These are phyloP conservation scores for Lasius fuliginosus DNA, from an alignment of 2,888 invertebrate genomes.

Conservation along the genomic window DNA sequence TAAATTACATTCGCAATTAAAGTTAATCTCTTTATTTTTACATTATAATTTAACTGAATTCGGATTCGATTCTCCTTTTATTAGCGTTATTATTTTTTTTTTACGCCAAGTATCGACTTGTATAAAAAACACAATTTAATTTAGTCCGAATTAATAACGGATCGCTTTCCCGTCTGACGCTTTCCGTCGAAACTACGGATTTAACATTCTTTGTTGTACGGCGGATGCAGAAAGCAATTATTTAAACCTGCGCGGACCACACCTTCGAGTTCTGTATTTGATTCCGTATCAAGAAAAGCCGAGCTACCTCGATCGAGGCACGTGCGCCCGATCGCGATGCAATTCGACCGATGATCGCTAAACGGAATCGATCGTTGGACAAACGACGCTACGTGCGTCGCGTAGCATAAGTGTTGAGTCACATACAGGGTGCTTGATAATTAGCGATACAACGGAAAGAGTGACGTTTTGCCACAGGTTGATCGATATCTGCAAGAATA, in stretches of 20 bases:
- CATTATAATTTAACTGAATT: constrained; percentile 15
- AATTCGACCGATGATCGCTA: constrained; percentile 29
- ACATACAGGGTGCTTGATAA: constrained; percentile 30
- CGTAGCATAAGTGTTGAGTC: constrained; percentile 34
- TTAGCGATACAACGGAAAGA: neutral
- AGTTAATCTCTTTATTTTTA: constrained; percentile 30
- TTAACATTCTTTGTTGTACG: constrained; percentile 20
- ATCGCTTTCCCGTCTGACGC: neutral
- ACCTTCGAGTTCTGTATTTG: constrained; percentile 16
- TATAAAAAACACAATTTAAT: constrained; percentile 47
- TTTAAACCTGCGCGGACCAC: constrained; percentile 40
- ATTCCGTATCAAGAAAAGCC: constrained; percentile 21
- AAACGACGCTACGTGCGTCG: constrained; percentile 59
- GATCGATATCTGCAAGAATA: neutral
- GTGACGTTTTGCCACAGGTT: neutral
- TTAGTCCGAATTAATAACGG: constrained; percentile 37
- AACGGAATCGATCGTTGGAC: constrained; percentile 62
- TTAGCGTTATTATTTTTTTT: constrained; percentile 42
- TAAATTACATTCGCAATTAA: constrained; percentile 48
- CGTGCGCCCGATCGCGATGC: constrained; percentile 60
- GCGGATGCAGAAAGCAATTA: constrained; percentile 39
- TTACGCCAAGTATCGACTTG: constrained; percentile 16
- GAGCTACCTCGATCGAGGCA: constrained; percentile 32
- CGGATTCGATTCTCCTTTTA: constrained; percentile 12
- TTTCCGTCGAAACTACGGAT: neutral